Evolutionary conservation across 2,113 vertebrate genomes (phyloP).

Genomic region (Pygathrix nemaeus): DNA sequence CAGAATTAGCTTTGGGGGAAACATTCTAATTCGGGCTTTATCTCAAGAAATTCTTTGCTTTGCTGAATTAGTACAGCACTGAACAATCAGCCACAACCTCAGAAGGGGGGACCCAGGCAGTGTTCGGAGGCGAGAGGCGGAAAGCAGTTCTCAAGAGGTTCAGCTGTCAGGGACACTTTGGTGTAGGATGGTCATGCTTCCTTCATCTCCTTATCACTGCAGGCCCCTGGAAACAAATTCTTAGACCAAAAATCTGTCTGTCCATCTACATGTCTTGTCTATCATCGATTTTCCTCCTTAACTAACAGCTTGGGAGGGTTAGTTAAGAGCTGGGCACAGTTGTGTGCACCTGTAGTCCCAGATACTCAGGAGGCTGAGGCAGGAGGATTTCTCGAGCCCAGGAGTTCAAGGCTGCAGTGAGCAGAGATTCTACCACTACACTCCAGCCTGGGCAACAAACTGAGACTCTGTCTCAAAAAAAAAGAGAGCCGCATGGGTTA

Average conservation of each 20-base stretch:
- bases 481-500: not conserved
- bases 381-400: no score
- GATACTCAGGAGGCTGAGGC: no score
- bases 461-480: no score
- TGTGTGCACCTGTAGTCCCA: no score
- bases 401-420: no score
- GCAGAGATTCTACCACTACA: no score
- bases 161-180: not conserved
- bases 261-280: not conserved
- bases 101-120: no score
- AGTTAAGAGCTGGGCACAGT: not conserved
- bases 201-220: not conserved
- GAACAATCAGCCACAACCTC: not conserved
- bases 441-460: no score
- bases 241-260: not conserved
- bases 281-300: not conserved
- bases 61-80: not conserved
- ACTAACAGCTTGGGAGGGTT: not conserved
- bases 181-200: not conserved
- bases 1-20: not conserved
- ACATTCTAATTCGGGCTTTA: not conserved
- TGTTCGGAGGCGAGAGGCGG: accelerated
- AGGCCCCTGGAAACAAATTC: not conserved
- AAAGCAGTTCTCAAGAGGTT: not conserved
- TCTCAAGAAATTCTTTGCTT: not conserved